These are phyloP conservation scores for Microctenopoma stevenorrisi DNA, from an alignment of 2,797 vertebrate species.

Conservation along the genomic window DNA sequence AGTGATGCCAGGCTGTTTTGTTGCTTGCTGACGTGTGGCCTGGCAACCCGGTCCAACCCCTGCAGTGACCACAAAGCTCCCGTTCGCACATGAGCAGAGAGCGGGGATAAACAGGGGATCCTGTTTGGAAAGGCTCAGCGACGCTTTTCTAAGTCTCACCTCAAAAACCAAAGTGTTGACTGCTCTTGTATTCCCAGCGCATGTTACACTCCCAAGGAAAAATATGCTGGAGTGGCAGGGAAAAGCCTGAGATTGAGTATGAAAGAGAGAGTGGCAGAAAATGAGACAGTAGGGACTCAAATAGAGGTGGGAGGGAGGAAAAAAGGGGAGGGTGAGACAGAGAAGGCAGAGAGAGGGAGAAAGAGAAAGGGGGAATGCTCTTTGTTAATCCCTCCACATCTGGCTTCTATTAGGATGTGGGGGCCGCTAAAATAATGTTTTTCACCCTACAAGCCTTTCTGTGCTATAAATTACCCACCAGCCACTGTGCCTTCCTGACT, in stretches of 20 bases:
- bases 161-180: conserved; percentile 77
- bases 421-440: conserved; percentile 90
- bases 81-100: conserved; percentile 52
- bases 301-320: conserved; percentile 22
- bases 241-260: conserved; percentile 53
- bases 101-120: conserved; percentile 51
- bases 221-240: conserved; percentile 59
- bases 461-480: conserved; percentile 88
- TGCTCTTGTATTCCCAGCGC: conserved; percentile 69
- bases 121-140: conserved; percentile 62
- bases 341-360: conserved; percentile 49
- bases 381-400: conserved; percentile 87
- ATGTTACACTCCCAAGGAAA: conserved; percentile 70
- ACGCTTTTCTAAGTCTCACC: conserved; percentile 63
- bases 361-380: conserved; percentile 67
- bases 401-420: conserved; percentile 87
- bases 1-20: conserved; percentile 63
- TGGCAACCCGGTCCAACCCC: conserved; percentile 48
- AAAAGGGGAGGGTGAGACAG: conserved; percentile 30
- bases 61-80: conserved; percentile 57
- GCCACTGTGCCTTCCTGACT: conserved; percentile 84
- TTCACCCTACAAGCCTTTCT: conserved; percentile 89
- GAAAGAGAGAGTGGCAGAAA: conserved; percentile 63
- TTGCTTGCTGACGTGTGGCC: conserved; percentile 58
- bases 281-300: conserved; percentile 67